phyloP scores from a whole-genome alignment of 2,888 invertebrate genomes.

The Clostera curtula region DNA sequence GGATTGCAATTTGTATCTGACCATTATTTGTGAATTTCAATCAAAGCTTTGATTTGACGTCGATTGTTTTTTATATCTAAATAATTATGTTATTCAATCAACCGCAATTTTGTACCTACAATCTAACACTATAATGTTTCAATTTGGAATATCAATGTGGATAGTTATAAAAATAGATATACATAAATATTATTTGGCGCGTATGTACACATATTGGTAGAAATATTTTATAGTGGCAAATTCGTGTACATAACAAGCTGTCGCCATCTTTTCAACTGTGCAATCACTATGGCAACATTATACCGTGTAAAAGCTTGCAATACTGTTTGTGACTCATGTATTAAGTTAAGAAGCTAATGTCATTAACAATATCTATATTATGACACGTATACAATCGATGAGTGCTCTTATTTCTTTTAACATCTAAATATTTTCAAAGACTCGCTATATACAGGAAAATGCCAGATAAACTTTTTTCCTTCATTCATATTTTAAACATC shows the following conservation, averaged over 20 bases:
- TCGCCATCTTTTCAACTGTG: constrained; percentile 10
- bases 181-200: constrained; percentile 61
- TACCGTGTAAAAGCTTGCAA: too few species aligned
- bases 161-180: constrained; percentile 64
- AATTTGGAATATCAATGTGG: constrained; percentile 67
- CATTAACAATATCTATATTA: too few species aligned
- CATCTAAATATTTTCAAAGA: constrained; percentile 17
- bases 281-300: too few species aligned
- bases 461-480: constrained; percentile 51
- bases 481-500: constrained; percentile 37
- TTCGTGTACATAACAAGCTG: constrained; percentile 39
- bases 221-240: constrained; percentile 51
- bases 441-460: constrained; percentile 53
- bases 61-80: constrained; percentile 42
- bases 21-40: constrained; percentile 50
- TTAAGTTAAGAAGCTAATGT: not conserved
- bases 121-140: constrained; percentile 50
- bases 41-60: constrained; percentile 21
- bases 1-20: constrained; percentile 41
- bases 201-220: constrained; percentile 54
- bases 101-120: constrained; percentile 40
- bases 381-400: too few species aligned
- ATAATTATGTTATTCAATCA: constrained; percentile 44
- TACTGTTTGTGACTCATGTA: not conserved
- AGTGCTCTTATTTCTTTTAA: constrained; percentile 12